These are phyloP conservation scores for Hoplostethus atlanticus DNA, from an alignment of 2,797 vertebrate species.

Conservation along the genomic window DNA sequence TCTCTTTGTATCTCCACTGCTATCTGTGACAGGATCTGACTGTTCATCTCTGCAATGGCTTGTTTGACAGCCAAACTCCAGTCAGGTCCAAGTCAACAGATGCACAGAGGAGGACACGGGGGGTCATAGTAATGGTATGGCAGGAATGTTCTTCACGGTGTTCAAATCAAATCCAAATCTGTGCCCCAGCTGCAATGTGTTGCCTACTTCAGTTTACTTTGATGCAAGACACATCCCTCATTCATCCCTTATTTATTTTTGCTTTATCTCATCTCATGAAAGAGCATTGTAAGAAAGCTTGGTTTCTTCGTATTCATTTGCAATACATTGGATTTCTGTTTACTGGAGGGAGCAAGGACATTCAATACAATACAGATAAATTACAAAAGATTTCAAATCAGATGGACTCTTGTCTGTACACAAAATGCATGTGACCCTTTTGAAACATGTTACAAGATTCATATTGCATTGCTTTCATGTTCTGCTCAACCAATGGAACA, in stretches of 20 bases:
- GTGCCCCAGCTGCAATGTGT: neutral
- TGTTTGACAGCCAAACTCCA: constrained; percentile 59
- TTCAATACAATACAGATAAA: constrained; percentile 17
- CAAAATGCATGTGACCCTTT: constrained; percentile 22
- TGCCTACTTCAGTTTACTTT: constrained; percentile 3
- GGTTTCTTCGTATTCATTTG: constrained; percentile 11
- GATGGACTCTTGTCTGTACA: constrained; percentile 1
- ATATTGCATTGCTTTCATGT: constrained; percentile 34
- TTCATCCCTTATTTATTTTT: constrained; percentile 39
- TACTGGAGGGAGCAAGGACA: constrained; percentile 29
- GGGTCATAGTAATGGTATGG: constrained; percentile 37
- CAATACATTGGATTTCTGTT: constrained; percentile 26
- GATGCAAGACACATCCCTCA: constrained; percentile 6
- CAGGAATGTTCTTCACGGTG: constrained; percentile 19
- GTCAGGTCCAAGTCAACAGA: constrained; percentile 61
- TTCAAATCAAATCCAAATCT: constrained; percentile 46
- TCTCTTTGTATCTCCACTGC: constrained; percentile 71
- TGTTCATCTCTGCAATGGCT: constrained; percentile 57
- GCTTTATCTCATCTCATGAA: constrained; percentile 6
- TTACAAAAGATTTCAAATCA: constrained; percentile 40
- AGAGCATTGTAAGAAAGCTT: neutral
- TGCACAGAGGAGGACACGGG: constrained; percentile 43
- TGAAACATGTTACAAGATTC: constrained; percentile 8
- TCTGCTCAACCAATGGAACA: constrained; percentile 17
- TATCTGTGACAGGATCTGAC: constrained; percentile 72